Evolutionary conservation across 2,888 invertebrate species (phyloP).

Genomic region (Acanthosepion pharaonis): DNA sequence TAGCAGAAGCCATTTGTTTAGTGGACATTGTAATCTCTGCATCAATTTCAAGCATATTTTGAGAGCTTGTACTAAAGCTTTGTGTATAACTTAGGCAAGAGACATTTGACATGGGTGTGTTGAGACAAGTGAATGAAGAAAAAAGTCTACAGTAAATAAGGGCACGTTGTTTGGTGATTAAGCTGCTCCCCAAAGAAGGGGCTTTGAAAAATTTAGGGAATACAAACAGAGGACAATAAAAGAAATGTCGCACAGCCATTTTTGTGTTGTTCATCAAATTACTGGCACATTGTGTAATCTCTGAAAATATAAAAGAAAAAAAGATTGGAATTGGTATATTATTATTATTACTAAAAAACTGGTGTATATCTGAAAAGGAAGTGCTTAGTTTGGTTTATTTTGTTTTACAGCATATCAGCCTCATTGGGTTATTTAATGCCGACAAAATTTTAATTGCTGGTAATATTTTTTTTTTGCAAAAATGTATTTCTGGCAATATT

Average conservation of each 20-base stretch:
- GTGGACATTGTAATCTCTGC: not conserved
- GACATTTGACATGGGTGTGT: not conserved
- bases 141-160: not conserved
- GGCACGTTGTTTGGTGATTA: not conserved
- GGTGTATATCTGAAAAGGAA: too few relatives aligned
- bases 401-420: too few relatives aligned
- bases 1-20: not conserved
- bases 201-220: not conserved
- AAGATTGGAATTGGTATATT: not conserved
- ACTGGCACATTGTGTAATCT: not conserved
- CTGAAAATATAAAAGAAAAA: not conserved
- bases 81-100: not conserved
- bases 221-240: not conserved
- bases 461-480: too few relatives aligned
- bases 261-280: not conserved
- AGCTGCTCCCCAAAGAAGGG: not conserved
- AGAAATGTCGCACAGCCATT: not conserved
- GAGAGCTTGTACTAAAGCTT: not conserved
- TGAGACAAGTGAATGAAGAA: not conserved
- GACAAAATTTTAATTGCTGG: too few relatives aligned
- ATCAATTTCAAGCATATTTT: not conserved
- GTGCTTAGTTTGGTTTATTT: too few relatives aligned
- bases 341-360: too few relatives aligned
- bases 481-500: too few relatives aligned
- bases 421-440: too few relatives aligned